Evolutionary conservation across 2,888 invertebrate genomes (phyloP).

Genomic region (Pyrocoelia pectoralis): DNA sequence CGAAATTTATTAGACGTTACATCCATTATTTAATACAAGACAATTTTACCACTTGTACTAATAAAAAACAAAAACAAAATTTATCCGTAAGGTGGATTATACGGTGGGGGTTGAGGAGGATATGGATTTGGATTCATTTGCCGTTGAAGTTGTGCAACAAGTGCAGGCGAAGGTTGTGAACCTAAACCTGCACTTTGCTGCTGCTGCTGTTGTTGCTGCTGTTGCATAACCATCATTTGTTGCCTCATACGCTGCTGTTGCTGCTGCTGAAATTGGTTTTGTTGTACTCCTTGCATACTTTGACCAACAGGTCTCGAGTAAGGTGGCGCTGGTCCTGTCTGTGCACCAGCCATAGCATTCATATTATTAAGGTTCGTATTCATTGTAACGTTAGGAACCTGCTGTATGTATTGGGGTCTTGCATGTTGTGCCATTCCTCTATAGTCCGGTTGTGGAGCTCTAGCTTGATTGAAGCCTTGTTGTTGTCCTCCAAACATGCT

Average conservation of each 20-base stretch:
- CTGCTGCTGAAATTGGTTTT: constrained; percentile 52
- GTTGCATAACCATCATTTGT: constrained; percentile 75
- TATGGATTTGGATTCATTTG: constrained; percentile 66
- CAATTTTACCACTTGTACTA: not conserved
- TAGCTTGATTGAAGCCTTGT: constrained; percentile 65
- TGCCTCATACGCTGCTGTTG: constrained; percentile 68
- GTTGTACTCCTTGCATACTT: constrained; percentile 47
- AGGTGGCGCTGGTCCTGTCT: constrained; percentile 76
- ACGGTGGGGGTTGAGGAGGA: constrained; percentile 67
- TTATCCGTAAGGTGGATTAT: constrained; percentile 47
- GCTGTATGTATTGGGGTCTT: constrained; percentile 74
- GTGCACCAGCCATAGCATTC: constrained; percentile 64
- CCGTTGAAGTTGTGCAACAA: constrained; percentile 72
- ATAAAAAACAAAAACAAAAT: not conserved
- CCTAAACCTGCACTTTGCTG: constrained; percentile 60
- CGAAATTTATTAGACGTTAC: not conserved
- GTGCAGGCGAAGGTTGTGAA: constrained; percentile 66
- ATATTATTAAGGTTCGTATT: constrained; percentile 81
- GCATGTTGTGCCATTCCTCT: constrained; percentile 61
- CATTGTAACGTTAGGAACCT: constrained; percentile 88
- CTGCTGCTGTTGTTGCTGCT: constrained; percentile 60
- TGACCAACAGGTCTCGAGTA: constrained; percentile 68
- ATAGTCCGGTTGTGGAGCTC: constrained; percentile 56
- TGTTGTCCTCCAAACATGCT: constrained; percentile 60
- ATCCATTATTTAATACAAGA: not conserved